These are phyloP conservation scores for Miniopterus natalensis DNA, from an alignment of 2,113 vertebrate species.

Conservation along the genomic window DNA sequence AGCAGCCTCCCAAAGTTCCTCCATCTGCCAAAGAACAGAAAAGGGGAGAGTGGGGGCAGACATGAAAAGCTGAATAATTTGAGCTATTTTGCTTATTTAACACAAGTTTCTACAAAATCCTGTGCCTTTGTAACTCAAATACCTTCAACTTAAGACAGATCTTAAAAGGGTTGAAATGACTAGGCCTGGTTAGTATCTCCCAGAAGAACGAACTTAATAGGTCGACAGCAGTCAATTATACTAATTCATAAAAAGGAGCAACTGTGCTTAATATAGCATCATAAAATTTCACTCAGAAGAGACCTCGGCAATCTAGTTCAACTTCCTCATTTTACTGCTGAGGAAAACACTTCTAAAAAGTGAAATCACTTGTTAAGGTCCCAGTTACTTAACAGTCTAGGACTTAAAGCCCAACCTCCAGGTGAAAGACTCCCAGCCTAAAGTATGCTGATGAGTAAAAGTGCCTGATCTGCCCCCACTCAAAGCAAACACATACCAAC, in stretches of 20 bases:
- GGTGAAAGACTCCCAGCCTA: neutral
- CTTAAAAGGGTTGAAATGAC: slow-evolving; percentile 19
- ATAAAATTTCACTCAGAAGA: slow-evolving; percentile 37
- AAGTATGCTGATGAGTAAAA: neutral
- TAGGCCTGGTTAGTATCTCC: slow-evolving; percentile 55
- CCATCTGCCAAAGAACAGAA: slow-evolving; percentile 9
- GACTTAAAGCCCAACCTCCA: slow-evolving; percentile 33
- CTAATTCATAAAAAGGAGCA: slow-evolving; percentile 42
- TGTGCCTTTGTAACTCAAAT: neutral
- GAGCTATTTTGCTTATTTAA: slow-evolving; percentile 48
- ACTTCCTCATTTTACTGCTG: slow-evolving; percentile 7
- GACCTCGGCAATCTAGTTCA: slow-evolving; percentile 68
- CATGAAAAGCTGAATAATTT: slow-evolving; percentile 1
- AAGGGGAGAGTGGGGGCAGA: neutral
- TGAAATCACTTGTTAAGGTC: slow-evolving; percentile 55
- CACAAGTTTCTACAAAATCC: slow-evolving; percentile 30
- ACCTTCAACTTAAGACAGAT: neutral
- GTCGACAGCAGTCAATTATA: slow-evolving; percentile 59
- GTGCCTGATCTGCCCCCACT: neutral
- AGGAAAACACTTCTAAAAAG: slow-evolving; percentile 40
- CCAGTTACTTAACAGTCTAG: slow-evolving; percentile 3
- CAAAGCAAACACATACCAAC: neutral
- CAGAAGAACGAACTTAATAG: slow-evolving; percentile 66
- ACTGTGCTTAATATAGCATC: slow-evolving; percentile 59
- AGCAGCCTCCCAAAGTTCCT: slow-evolving; percentile 24